Percentiles rank a stretch among this genome's conserved stretches.
Conservation (phyloP, 2,888 invertebrate genomes). For the Clitarchus hookeri region DNA sequence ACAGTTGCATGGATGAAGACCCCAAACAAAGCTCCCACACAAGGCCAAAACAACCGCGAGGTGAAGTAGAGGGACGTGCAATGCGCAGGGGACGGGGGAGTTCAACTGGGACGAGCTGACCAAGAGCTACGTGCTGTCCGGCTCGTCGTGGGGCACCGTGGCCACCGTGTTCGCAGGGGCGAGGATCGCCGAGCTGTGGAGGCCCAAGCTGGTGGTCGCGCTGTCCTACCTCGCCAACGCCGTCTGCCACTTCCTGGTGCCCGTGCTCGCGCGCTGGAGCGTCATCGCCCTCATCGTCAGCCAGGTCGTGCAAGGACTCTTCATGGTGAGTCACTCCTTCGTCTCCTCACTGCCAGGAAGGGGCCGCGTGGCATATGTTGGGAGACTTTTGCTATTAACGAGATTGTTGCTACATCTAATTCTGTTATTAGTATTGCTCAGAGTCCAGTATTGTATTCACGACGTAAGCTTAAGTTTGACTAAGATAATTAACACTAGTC, state of each 20-base stretch:
- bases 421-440: too few species aligned
- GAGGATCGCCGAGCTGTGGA: not conserved
- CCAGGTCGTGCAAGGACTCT: not conserved
- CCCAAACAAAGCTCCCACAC: too few species aligned
- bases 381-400: too few species aligned
- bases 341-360: too few species aligned
- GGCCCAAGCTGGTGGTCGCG: not conserved
- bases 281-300: not conserved
- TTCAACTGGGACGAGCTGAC: not conserved
- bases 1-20: too few species aligned
- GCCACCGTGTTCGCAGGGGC: not conserved
- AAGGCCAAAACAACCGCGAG: too few species aligned
- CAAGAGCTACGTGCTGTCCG: constrained; percentile 1
- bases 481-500: too few species aligned
- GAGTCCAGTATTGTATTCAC: too few species aligned
- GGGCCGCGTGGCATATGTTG: too few species aligned
- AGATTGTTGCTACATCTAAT: too few species aligned
- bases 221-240: not conserved
- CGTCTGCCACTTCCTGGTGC: not conserved
- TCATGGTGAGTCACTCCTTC: not conserved
- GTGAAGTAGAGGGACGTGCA: too few species aligned
- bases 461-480: too few species aligned
- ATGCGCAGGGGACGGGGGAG: not conserved
- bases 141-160: not conserved
- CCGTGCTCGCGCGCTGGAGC: not conserved